Evolutionary conservation across 2,797 vertebrate species (phyloP), one percentile per base, ranked within the genome.

Genomic region (Eleutherodactylus coqui): DNA sequence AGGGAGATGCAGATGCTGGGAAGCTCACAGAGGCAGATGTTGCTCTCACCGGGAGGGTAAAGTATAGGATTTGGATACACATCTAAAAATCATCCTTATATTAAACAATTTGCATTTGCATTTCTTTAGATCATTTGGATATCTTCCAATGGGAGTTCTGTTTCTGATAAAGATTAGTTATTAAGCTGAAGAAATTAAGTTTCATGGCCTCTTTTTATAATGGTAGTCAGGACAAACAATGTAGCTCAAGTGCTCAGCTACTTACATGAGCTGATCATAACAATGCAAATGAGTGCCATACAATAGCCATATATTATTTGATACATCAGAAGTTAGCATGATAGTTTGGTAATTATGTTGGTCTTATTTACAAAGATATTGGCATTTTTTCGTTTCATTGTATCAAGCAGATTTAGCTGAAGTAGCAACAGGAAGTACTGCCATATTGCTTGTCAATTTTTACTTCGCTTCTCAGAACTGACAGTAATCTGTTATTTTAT

Each of bases 1-100:
- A 90, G 0, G 91, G 94, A 41, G 90, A 93, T 79, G 94, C 94
- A 32, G 92, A 91, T 88, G 91, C 93, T 36, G 94, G 94, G 41
- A 96, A 94, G 89, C 89, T 95, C 8, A 94, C 94, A 0, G 91
- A 91, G 89, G 95, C 89, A 55, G 96, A 97, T 89, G 91, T 92
- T 60, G 91, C 92, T 45, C 92, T 86, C 10, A 95, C 90, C 0
- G 96, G 98, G 91, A 93, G 96, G 91, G 96, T 96, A 94, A 94
- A 34, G n/a, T 19, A 60, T 7, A 17, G 21, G 13, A 10, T 58
- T 58, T 34, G 5, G 17, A 34, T 67, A 67, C 4, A 67, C 6
- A 4, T 0, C 16, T 13, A 41, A n/a, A 24, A 9, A 4, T n/a
- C 13, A 21, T 34, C 7, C 17, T 36, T 67, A 36, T 43, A 41